Base-by-base conservation (phyloP, 2,888 invertebrate species). In the Apamea monoglypha region DNA sequence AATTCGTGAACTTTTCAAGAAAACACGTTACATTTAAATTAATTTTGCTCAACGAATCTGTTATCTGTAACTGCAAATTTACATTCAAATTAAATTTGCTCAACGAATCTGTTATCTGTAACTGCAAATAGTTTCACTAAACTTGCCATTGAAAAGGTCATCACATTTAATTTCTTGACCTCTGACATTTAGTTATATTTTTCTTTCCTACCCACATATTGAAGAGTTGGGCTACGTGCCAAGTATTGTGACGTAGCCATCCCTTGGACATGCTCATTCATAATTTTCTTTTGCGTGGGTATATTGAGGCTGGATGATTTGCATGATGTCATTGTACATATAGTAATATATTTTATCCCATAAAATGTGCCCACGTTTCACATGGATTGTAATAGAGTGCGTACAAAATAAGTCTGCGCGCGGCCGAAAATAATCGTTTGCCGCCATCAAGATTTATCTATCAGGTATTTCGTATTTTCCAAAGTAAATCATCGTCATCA, bases 151-250 rank as follows among this genome's bases (percentile, higher is more conserved):
- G 75, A 64, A 83, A 83, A 87, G 81, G 70, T 85, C 85, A 84
- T 87, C 82, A 87, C 86, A 89, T 91, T 85, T 63, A 73, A 82
- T 82, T 85, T 76, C 53, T 88, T 92, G 93, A 95, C 94, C 95
- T 94, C 90, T 94, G 91, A 89, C 92, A 92, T 94, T 95, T 92
- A 76, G 84, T 81, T 83, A 69, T 90, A 85, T 92, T 92, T 61
- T 92, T 92, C 12, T 32, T 66, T 71, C 92, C 91, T 91, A 84
- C 83, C 69, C 80, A 75, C 76, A 77, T 77, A 83, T 83, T 83
- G 76, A 83, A 66, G 76, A 87, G 78, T 87, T 95, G 96, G 96
- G 96, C 93, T 78, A 32, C 40, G n/a, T 72, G 93, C 96, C 96
- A 95, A 91, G 74, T 82, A 79, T 87, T 90, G 83, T 92, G 92